These are phyloP conservation scores for Mustelus asterias DNA, from an alignment of 2,113 vertebrate genomes.

Conservation along the genomic window DNA sequence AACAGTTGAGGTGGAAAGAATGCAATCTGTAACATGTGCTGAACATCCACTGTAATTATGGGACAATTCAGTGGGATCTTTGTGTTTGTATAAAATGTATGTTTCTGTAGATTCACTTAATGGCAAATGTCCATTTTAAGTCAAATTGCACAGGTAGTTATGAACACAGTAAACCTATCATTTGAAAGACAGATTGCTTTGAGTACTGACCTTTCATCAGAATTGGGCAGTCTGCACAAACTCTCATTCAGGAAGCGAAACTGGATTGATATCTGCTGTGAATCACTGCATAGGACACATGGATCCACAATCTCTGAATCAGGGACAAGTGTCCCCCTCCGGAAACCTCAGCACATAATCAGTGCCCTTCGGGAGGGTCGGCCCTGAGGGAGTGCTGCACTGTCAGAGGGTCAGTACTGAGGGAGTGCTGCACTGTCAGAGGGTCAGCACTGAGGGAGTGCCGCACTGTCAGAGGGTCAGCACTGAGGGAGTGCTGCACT, in stretches of 20 bases:
- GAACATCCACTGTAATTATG: neutral
- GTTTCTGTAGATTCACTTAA: neutral
- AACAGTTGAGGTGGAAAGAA: too few species aligned
- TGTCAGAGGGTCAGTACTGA: neutral
- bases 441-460: too few species aligned
- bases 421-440: neutral
- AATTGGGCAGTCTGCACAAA: neutral
- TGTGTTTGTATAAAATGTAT: neutral
- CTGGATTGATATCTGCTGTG: neutral
- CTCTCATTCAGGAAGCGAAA: neutral
- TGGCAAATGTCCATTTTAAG: neutral
- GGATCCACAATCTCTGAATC: neutral
- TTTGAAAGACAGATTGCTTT: neutral
- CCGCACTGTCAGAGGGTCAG: neutral
- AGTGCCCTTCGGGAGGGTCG: too few species aligned
- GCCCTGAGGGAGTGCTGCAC: neutral
- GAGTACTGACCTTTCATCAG: neutral
- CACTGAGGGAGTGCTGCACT: too few species aligned
- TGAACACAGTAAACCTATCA: neutral
- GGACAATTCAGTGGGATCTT: neutral
- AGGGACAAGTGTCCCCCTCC: neutral
- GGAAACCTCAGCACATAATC: neutral
- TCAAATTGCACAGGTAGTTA: neutral
- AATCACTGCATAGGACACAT: neutral
- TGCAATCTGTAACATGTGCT: neutral